Base-by-base conservation (phyloP, 2,113 vertebrate species). In the Donacobius atricapilla region DNA sequence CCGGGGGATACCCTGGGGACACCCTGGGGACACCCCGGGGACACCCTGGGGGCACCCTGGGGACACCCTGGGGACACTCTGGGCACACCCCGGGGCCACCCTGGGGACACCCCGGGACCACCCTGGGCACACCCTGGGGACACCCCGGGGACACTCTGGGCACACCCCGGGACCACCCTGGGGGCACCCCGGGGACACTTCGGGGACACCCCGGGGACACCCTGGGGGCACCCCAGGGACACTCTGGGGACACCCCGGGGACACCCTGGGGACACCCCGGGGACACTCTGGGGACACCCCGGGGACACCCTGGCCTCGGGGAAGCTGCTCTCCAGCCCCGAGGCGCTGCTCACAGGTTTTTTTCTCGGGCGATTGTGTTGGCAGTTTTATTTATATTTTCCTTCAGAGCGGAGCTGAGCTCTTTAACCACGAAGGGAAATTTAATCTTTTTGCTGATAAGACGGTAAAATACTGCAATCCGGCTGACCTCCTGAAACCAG, bases 381-480 rank as follows among this genome's bases (percentile, higher is more conserved):
- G 87, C 83, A 85, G 88, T 39, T 53, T 72, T 92, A 77, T 78
- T 89, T 93, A 30, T 80, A 69, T 94, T 94, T 92, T 85, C 70
- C 76, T 94, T 83, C 84, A 73, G 70, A 86, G 73, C 30, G 75
- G 60, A 83, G 45, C 80, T 79, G 90, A 89, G 75, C 83, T 83
- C 76, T 78, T 79, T 87, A 87, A 85, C 80, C 75, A 50, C 45
- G 35, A 56, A 88, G 84, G 89, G 96, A 94, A 89, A 84, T 86
- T 54, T 82, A 96, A 96, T 96, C 87, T 65, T 95, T 94, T 93
- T 97, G 94, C 96, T 89, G 90, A 90, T 89, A 90, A 94, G 96
- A 96, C 66, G 44, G 92, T 95, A 37, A 85, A 93, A 70, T 85
- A 79, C 91, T 63, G 94, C 94, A 93, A 27, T 94, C 93, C 70